phyloP scores from a whole-genome alignment of 2,888 invertebrate genomes.

The Schizotus pectinicornis region DNA sequence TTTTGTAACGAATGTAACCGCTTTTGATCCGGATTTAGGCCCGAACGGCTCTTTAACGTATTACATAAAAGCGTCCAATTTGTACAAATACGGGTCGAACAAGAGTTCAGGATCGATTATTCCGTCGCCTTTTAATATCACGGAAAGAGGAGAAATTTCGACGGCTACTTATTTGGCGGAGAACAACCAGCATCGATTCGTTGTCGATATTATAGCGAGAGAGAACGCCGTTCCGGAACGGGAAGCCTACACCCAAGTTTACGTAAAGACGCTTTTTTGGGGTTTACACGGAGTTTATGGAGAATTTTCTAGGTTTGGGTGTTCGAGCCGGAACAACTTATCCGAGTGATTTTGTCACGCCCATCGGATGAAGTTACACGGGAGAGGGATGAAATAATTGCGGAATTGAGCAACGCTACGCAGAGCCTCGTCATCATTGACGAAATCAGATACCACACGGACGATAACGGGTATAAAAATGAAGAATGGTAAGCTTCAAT shows the following conservation, averaged over 20 bases:
- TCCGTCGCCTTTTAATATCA: constrained; percentile 85
- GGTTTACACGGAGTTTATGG: background rate
- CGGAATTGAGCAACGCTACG: constrained; percentile 77
- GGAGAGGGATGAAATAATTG: constrained; percentile 73
- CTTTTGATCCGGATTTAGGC: constrained; percentile 82
- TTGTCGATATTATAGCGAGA: constrained; percentile 82
- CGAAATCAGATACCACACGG: constrained; percentile 76
- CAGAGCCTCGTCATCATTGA: constrained; percentile 80
- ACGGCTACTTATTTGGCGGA: constrained; percentile 86
- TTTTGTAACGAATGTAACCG: constrained; percentile 75
- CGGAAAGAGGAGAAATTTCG: constrained; percentile 71
- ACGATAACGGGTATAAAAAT: constrained; percentile 67
- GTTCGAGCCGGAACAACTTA: constrained; percentile 82
- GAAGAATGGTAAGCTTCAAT: constrained; percentile 68
- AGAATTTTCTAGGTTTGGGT: constrained; percentile 79
- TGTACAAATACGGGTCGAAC: constrained; percentile 79
- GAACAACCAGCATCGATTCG: constrained; percentile 87
- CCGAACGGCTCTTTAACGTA: constrained; percentile 84
- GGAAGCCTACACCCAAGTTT: constrained; percentile 76
- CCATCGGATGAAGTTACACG: constrained; percentile 78
- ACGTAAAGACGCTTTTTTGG: constrained; percentile 67
- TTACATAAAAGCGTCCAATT: constrained; percentile 79
- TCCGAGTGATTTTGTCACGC: constrained; percentile 83
- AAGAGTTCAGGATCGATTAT: constrained; percentile 84
- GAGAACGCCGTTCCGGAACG: constrained; percentile 81